Base-by-base conservation (phyloP, 1,140 invertebrate genomes). In the Lethocerus indicus region DNA sequence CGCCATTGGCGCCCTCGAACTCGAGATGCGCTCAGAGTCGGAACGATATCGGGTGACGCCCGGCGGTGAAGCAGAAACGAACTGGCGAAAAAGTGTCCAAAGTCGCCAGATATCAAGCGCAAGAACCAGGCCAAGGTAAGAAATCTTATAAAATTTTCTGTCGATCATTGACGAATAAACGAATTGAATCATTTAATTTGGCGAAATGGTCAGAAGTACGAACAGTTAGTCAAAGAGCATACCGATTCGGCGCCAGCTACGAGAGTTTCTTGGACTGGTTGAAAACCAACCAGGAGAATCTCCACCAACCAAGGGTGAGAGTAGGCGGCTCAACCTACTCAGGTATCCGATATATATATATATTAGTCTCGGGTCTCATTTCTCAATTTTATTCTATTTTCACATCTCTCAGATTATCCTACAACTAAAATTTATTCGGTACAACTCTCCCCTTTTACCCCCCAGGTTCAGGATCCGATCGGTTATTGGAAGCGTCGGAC, bases 201-300 rank as follows among this genome's bases (percentile, higher is more conserved):
- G 61, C 59, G 85, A 88, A 64, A 74, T 74, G 4, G 78, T 85
- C 49, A 68, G 72, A 1, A 73, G 80, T 93, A 92, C 63, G 78
- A 85, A 58, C 75, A 79, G 29, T 90, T 83, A 63, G 81, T 86
- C 0, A 77, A 80, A 54, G 90, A 94, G 63, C 91, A 96, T 58
- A 68, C 75, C 55, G 62, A 69, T 0, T 94, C 62, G 82, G 91
- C 60, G 72, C 74, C 25, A 77, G 80, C 46, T 87, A 88, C 57
- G 70, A 74, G 41, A 67, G 80, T 28, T 86, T 90, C 58, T 64
- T 81, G 47, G 69, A 78, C 36, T 87, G 81, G 79, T 69, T 93
- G 1, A 73, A 75, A 13, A 65, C 73, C 2, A 75, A 83, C 54
- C 70, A 80, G 37, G 70, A 74, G 24, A 77, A 88, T 54, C 64